These are phyloP conservation scores for Nebria salina DNA, from an alignment of 2,888 invertebrate genomes.

Conservation along the genomic window DNA sequence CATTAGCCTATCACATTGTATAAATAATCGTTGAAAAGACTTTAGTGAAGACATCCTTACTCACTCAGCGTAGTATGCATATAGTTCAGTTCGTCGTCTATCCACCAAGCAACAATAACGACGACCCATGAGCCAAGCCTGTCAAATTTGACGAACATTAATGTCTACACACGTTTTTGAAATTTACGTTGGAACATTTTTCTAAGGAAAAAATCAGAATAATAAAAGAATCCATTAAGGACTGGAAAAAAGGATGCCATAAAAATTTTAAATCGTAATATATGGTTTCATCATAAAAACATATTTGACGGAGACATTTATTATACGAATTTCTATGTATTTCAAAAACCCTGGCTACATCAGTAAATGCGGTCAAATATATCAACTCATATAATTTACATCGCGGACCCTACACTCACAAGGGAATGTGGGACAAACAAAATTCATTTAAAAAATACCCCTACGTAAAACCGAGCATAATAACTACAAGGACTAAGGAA, in stretches of 20 bases:
- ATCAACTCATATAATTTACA: neutral
- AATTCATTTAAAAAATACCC: neutral
- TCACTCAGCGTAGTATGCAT: neutral
- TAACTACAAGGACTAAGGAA: too few relatives aligned
- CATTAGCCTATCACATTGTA: neutral
- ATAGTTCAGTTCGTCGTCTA: neutral
- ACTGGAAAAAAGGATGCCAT: slow-evolving; percentile 48
- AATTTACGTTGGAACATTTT: slow-evolving; percentile 30
- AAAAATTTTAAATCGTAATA: slow-evolving; percentile 52
- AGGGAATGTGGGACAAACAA: neutral
- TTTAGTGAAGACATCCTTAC: neutral
- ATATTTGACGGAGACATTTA: slow-evolving; percentile 47
- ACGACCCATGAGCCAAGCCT: slow-evolving; percentile 16
- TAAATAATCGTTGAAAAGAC: neutral
- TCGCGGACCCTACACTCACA: neutral
- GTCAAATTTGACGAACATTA: slow-evolving; percentile 44
- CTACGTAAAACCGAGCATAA: too few relatives aligned
- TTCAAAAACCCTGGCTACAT: slow-evolving; percentile 51
- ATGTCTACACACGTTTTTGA: slow-evolving; percentile 38
- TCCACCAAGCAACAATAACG: neutral
- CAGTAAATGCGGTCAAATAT: slow-evolving; percentile 50
- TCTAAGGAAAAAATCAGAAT: slow-evolving; percentile 47
- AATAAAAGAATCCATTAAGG: slow-evolving; percentile 51
- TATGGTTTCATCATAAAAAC: slow-evolving; percentile 52
- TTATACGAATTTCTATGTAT: slow-evolving; percentile 51